phyloP scores from a whole-genome alignment of 1,140 invertebrate genomes.

The Sinella curviseta region DNA sequence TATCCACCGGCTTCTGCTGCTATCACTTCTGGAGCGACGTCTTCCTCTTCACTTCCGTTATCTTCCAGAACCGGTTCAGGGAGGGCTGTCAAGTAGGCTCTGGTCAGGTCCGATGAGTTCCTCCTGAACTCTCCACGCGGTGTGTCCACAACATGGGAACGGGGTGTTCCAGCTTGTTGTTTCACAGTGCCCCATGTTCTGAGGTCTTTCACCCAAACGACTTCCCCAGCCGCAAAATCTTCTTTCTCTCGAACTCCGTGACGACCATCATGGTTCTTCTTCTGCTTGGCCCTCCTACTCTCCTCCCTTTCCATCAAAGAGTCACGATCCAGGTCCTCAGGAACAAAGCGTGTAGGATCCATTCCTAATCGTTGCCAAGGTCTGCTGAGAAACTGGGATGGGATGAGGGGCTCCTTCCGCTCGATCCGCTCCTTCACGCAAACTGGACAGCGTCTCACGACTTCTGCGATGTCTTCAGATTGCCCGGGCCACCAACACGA shows the following conservation, averaged over 20 bases:
- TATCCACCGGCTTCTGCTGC: no score
- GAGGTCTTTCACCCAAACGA: no score
- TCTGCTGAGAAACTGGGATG: background rate
- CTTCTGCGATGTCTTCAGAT: conserved; percentile 1
- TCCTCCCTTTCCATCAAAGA: conserved; percentile 13
- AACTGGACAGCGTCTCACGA: background rate
- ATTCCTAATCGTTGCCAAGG: conserved; percentile 17
- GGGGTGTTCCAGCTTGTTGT: conserved; percentile 1
- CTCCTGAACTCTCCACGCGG: no score
- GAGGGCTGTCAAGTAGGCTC: no score
- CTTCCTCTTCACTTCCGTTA: no score
- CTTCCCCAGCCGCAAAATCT: conserved; percentile 3
- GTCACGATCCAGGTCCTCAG: background rate
- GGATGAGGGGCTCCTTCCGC: background rate
- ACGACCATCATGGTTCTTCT: conserved; percentile 28
- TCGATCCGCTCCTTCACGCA: conserved; percentile 28
- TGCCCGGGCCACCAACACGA: background rate
- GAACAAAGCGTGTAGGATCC: background rate
- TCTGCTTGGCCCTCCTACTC: conserved; percentile 32
- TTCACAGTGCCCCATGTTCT: conserved; percentile 35
- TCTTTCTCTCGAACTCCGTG: conserved; percentile 30
- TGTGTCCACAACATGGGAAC: conserved; percentile 38
- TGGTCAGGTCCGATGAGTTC: no score
- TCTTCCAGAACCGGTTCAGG: no score
- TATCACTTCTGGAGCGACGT: no score